Evolutionary conservation across 2,797 vertebrate genomes (phyloP).

Genomic region (Enteromius argenteus): DNA sequence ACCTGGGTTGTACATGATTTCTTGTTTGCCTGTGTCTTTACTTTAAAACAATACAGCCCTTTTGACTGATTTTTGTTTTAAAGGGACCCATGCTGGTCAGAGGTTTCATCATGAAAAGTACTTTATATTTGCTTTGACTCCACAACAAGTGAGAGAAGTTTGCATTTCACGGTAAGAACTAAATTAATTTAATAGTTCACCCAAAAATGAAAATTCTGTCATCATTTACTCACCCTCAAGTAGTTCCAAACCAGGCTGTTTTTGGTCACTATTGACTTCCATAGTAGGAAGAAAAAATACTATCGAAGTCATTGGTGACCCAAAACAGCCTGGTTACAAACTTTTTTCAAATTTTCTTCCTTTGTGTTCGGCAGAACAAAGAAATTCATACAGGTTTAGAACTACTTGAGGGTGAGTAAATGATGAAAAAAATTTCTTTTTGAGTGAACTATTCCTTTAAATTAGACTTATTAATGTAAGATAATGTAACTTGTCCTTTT

Average conservation of each 20-base stretch:
- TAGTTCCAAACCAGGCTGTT: too few relatives aligned
- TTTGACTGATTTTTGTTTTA: constrained; percentile 7
- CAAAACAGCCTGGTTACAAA: too few relatives aligned
- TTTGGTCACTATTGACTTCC: too few relatives aligned
- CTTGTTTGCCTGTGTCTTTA: background rate
- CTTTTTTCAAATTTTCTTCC: too few relatives aligned
- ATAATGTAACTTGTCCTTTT: background rate
- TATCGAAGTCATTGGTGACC: too few relatives aligned
- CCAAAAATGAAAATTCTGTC: too few relatives aligned
- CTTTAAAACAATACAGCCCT: background rate
- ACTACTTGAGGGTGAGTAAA: too few relatives aligned
- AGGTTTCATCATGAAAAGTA: constrained; percentile 97
- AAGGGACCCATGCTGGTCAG: constrained; percentile 90
- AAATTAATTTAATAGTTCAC: background rate
- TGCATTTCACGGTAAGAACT: constrained; percentile 94
- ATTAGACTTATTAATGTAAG: background rate
- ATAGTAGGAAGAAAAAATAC: too few relatives aligned
- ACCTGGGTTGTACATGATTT: background rate
- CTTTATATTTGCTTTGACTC: constrained; percentile 98
- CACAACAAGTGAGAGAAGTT: constrained; percentile 97
- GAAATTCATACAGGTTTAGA: too few relatives aligned
- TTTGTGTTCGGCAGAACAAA: too few relatives aligned
- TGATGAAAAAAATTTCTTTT: too few relatives aligned
- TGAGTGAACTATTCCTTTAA: background rate
- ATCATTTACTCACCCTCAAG: too few relatives aligned